Percentiles rank a stretch among this genome's conserved stretches.
Conservation (phyloP, 2,113 vertebrate species). For the Epinephelus moara region DNA sequence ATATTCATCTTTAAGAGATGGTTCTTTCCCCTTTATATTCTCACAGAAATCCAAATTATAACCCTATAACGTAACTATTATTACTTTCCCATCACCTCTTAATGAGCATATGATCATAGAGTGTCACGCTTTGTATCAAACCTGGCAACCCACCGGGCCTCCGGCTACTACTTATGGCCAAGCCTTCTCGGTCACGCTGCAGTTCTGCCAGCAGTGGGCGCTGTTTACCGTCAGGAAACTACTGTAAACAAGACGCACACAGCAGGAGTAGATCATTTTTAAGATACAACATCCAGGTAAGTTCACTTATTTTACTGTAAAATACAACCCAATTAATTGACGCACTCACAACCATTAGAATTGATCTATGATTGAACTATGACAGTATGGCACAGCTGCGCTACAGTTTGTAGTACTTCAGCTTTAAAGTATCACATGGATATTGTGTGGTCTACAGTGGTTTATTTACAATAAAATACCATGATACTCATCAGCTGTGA, state of each 20-base stretch:
- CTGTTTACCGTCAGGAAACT: slow-evolving; percentile 5
- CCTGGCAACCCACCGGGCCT: slow-evolving; percentile 68
- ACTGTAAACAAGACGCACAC: background rate
- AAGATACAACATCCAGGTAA: no score
- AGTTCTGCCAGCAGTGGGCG: slow-evolving; percentile 48
- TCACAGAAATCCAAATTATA: rapidly evolving
- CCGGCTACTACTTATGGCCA: background rate
- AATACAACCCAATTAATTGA: background rate
- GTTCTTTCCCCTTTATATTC: rapidly evolving
- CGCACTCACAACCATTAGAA: background rate
- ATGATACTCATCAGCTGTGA: background rate
- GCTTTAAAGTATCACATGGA: background rate
- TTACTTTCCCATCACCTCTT: background rate
- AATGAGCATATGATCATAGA: rapidly evolving
- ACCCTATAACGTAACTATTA: rapidly evolving
- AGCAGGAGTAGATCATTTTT: background rate
- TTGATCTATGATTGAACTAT: background rate
- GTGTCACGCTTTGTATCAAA: background rate
- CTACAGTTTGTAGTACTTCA: background rate
- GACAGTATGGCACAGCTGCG: background rate
- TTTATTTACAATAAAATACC: background rate
- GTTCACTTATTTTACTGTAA: background rate
- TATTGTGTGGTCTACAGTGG: background rate
- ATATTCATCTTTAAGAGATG: rapidly evolving
- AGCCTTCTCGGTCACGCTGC: background rate